A percentile compares a stretch with the other conserved stretches of the same genome.
These are phyloP conservation scores for Oophaga pumilio DNA, from an alignment of 2,113 vertebrate species.

Conservation along the genomic window DNA sequence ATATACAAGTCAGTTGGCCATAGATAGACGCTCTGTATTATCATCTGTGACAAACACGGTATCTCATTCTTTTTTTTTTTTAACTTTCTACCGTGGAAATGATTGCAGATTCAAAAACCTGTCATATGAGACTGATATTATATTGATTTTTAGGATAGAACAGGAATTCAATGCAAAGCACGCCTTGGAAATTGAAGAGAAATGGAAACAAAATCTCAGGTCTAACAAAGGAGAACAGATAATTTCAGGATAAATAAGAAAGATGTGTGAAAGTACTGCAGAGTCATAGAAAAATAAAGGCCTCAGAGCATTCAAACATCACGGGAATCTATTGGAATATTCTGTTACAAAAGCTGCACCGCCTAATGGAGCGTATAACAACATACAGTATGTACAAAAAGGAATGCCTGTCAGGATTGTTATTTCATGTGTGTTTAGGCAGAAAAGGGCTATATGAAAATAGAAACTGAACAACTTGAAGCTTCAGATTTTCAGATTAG, in stretches of 20 bases:
- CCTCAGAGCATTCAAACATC: conserved; percentile 28
- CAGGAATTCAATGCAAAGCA: neutral
- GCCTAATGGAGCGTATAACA: conserved; percentile 47
- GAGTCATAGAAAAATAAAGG: conserved; percentile 21
- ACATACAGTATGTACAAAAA: conserved; percentile 42
- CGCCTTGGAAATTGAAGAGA: neutral
- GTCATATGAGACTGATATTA: neutral
- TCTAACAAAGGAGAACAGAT: conserved; percentile 21
- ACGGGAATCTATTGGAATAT: conserved; percentile 31
- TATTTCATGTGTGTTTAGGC: conserved; percentile 48
- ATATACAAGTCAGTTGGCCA: neutral
- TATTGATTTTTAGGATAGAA: conserved; percentile 5
- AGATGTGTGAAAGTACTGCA: neutral
- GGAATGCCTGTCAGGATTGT: conserved; percentile 33
- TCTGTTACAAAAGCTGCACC: conserved; percentile 33
- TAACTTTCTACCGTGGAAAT: neutral
- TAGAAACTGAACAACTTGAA: too few species aligned
- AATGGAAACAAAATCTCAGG: neutral
- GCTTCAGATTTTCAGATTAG: neutral
- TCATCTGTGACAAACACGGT: neutral
- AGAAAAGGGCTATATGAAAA: neutral
- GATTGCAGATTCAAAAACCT: conserved; percentile 17
- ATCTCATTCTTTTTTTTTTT: neutral
- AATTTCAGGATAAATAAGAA: conserved; percentile 21
- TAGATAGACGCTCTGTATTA: neutral